Evolutionary conservation across 2,113 vertebrate genomes (phyloP), one percentile per base, ranked within the genome.

Genomic region (Myanophis thanlyinensis): DNA sequence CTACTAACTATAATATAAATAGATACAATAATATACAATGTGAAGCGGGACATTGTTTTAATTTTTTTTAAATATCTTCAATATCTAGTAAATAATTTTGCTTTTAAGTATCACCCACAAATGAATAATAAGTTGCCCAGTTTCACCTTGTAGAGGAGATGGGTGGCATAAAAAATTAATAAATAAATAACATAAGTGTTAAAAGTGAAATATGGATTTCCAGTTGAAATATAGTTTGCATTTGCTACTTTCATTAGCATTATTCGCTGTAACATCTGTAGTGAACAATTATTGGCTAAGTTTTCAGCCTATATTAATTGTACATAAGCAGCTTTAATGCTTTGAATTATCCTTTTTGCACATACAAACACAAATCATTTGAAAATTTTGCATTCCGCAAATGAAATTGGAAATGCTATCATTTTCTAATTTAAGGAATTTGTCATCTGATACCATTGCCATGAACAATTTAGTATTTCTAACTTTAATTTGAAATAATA

Each of bases 371-470:
- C 59, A 27, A 89, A 47, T 20, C 49, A 86, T 30, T 47, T 85
- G 23, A 13, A 85, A 27, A 10, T 88, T 88, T 40, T 51, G 11
- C 8, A 44, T 88, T 20, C 25, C 35, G 44, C 48, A 51, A 51
- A 46, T 22, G 6, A 90, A 52, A 8, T n/a, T 80, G 67, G 47
- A 27, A 86, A 22, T 3, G 15, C 30, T 86, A n/a, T 25, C 22
- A 9, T 53, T 52, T 49, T 44, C 35, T 90, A 23, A 30, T 27
- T 87, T 90, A 18, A 92, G 30, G 0, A 0, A 54, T 1, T 0
- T 49, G 54, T 0, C 35, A 49, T 1, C 56, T 90, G 23, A 56
- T 47, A 27, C n/a, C 0, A 89, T 90, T 84, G n/a, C 40, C 8
- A 12, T 30, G 35, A 89, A 47, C 73, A 91, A 85, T 20, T 5